Conservation (phyloP, 2,888 invertebrate species). For the Unio pictorum region DNA sequence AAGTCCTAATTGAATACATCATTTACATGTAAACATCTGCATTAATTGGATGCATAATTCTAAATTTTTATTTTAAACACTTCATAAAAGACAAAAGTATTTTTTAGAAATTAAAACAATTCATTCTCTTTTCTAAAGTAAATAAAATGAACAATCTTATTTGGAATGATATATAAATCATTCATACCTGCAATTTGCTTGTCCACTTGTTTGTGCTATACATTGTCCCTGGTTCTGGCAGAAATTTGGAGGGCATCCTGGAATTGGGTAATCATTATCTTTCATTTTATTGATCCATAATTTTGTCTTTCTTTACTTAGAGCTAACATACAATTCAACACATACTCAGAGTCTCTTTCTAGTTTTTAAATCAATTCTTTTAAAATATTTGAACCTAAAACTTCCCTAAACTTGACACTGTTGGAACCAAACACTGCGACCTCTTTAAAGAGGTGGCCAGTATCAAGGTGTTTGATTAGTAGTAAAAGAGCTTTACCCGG, state of each 20-base stretch:
- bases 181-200: slow-evolving; percentile 32
- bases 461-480: no score
- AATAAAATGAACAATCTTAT: not conserved
- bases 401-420: no score
- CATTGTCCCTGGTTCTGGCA: slow-evolving; percentile 56
- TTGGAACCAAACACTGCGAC: no score
- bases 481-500: no score
- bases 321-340: not conserved
- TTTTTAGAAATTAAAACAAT: no score
- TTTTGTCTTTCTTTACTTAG: not conserved
- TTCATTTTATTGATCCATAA: slow-evolving; percentile 2
- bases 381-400: not conserved
- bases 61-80: no score
- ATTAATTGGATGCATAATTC: no score
- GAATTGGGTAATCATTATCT: not conserved
- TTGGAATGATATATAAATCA: not conserved
- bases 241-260: slow-evolving; percentile 38
- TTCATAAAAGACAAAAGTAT: no score
- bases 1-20: no score
- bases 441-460: no score
- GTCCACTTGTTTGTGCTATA: slow-evolving; percentile 14
- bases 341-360: not conserved
- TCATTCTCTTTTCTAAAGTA: no score
- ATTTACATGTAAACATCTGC: no score
- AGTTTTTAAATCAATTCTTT: not conserved